These are phyloP conservation scores for zebrafish (Danio rerio) DNA, from an alignment of 2,113 vertebrate species.

Conservation along the genomic window GRCz12tu NC_133192.1:17843501-17844000, in stretches of 20 bases:
- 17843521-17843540: slow-evolving; percentile 54
- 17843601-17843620: slow-evolving; percentile 41
- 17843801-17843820: not conserved
- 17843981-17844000: slow-evolving; percentile 74
- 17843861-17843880: slow-evolving; percentile 12
- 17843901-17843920: not conserved
- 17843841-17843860: slow-evolving; percentile 1
- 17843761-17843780: slow-evolving; percentile 2
- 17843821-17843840: slow-evolving; percentile 38
- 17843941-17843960: slow-evolving; percentile 81
- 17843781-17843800: not conserved
- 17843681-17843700: slow-evolving; percentile 55
- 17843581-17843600: slow-evolving; percentile 37
- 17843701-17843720: slow-evolving; percentile 51
- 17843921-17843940: slow-evolving; percentile 62
- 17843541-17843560: slow-evolving; percentile 50
- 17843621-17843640: slow-evolving; percentile 52
- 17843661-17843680: slow-evolving; percentile 61
- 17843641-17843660: slow-evolving; percentile 61
- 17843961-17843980: slow-evolving; percentile 81
- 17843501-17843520: slow-evolving; percentile 16
- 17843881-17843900: not conserved
- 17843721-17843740: slow-evolving; percentile 50
- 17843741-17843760: slow-evolving; percentile 32
- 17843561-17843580: slow-evolving; percentile 41